Evolutionary conservation across 2,888 invertebrate species (phyloP).

Genomic region (Perdita meconis): DNA sequence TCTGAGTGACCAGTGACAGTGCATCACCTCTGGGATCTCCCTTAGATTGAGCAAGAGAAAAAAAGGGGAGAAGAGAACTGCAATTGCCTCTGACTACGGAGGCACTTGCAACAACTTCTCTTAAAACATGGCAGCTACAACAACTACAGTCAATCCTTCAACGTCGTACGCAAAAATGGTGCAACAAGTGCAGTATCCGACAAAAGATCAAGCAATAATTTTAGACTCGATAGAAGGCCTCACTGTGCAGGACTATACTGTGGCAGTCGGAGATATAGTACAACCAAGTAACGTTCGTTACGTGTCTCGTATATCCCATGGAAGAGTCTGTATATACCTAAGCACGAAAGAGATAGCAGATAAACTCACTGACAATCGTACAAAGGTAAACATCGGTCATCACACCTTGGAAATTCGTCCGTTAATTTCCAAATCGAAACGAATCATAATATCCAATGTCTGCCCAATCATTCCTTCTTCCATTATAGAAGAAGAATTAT

Average conservation of each 20-base stretch:
- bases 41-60: too few relatives aligned
- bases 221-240: conserved; percentile 34
- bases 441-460: conserved; percentile 59
- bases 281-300: conserved; percentile 38
- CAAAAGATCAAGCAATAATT: conserved; percentile 50
- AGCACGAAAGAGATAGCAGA: conserved; percentile 30
- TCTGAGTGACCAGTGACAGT: too few relatives aligned
- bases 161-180: too few relatives aligned
- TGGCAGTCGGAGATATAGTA: conserved; percentile 30
- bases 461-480: conserved; percentile 1
- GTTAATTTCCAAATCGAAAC: conserved; percentile 34
- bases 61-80: too few relatives aligned
- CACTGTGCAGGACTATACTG: conserved; percentile 22
- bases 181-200: conserved; percentile 25
- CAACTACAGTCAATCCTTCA: too few relatives aligned
- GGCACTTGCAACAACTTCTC: too few relatives aligned
- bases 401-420: conserved; percentile 44
- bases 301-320: conserved; percentile 43
- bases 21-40: too few relatives aligned
- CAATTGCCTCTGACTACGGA: too few relatives aligned
- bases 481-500: too few relatives aligned
- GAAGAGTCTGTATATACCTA: conserved; percentile 50
- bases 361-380: conserved; percentile 28
- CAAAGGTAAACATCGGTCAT: conserved; percentile 33
- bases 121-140: too few relatives aligned